phyloP scores from a whole-genome alignment of 2,113 vertebrate genomes.

The Lota lota region DNA sequence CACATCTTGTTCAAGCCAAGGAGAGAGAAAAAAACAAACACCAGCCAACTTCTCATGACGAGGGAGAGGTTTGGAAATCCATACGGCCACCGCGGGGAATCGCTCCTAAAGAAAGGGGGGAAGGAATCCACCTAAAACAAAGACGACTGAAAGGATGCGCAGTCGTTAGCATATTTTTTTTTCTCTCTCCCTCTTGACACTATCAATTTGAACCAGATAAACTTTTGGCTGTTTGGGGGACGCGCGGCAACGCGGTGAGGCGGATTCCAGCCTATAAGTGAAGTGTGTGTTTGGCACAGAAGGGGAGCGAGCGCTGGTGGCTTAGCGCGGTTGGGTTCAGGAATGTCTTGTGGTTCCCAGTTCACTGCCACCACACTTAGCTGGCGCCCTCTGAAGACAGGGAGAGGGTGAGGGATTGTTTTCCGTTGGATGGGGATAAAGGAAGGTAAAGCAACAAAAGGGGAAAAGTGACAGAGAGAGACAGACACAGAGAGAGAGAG shows the following conservation, averaged over 20 bases:
- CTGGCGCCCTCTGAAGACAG: constrained; percentile 70
- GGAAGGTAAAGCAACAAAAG: constrained; percentile 57
- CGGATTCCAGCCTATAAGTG: constrained; percentile 55
- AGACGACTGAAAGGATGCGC: constrained; percentile 29
- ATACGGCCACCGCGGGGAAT: constrained; percentile 60
- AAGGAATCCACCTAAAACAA: constrained; percentile 13
- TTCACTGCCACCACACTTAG: constrained; percentile 76
- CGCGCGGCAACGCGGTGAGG: constrained; percentile 54
- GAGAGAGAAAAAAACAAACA: not conserved
- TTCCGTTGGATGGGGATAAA: constrained; percentile 73
- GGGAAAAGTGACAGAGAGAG: constrained; percentile 42
- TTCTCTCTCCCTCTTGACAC: constrained; percentile 23
- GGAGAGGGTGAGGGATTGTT: constrained; percentile 77
- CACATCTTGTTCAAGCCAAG: constrained; percentile 57
- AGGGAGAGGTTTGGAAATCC: constrained; percentile 59
- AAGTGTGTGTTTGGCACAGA: constrained; percentile 62
- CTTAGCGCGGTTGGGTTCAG: constrained; percentile 64
- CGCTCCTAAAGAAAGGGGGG: constrained; percentile 45
- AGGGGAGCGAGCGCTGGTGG: constrained; percentile 59
- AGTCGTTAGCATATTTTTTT: too few species aligned
- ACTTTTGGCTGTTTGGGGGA: constrained; percentile 50
- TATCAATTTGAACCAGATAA: constrained; percentile 62
- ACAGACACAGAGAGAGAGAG: constrained; percentile 29
- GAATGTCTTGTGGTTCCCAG: constrained; percentile 74
- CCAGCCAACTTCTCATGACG: constrained; percentile 50